Evolutionary conservation across 2,888 invertebrate genomes (phyloP).

Genomic region (Shargacucullia verbasci): DNA sequence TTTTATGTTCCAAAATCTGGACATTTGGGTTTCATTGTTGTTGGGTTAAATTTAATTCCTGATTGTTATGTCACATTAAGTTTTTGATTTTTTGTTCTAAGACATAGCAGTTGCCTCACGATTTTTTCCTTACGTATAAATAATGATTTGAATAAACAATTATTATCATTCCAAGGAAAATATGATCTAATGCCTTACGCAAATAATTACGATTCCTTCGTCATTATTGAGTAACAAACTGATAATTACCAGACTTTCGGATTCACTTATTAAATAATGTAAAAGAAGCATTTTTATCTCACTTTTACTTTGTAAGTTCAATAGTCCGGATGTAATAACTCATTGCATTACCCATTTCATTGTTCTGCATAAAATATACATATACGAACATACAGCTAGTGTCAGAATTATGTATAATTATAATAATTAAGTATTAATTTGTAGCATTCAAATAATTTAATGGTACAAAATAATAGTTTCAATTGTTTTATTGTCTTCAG

Average conservation of each 20-base stretch:
- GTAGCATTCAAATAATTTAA: neutral
- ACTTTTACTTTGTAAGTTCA: constrained; percentile 47
- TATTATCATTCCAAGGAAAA: no score
- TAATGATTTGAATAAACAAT: no score
- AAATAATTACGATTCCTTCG: no score
- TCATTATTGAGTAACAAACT: neutral
- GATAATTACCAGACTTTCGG: constrained; percentile 22
- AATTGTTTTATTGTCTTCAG: constrained; percentile 29
- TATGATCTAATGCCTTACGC: no score
- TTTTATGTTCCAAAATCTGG: no score
- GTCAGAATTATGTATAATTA: constrained; percentile 19
- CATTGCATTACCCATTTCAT: constrained; percentile 15
- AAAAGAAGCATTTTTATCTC: constrained; percentile 18
- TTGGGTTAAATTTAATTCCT: no score
- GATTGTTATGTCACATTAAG: no score
- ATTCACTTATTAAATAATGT: constrained; percentile 1
- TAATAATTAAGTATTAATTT: no score
- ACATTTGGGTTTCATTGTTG: no score
- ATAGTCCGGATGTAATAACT: constrained; percentile 48
- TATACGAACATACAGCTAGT: constrained; percentile 8
- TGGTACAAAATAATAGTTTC: constrained; percentile 42
- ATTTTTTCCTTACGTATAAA: no score
- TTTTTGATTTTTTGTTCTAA: no score
- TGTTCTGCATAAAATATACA: constrained; percentile 5
- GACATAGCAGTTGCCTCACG: no score